These are phyloP conservation scores for Zingel zingel DNA, from an alignment of 2,113 vertebrate genomes.

Conservation along the genomic window DNA sequence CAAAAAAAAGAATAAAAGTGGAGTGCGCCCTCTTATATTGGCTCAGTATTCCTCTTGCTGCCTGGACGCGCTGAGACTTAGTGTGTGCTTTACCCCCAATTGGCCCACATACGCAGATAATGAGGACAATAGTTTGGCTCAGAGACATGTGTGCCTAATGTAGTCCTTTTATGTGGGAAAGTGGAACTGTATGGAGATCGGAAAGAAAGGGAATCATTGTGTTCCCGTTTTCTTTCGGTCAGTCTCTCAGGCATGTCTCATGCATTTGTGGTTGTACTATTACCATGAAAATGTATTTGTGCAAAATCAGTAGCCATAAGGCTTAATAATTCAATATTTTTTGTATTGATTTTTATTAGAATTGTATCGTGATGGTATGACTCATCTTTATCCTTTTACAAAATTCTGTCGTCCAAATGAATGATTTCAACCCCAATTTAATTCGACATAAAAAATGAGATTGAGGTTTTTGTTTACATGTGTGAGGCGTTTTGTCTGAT, in stretches of 20 bases:
- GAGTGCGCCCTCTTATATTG: constrained; percentile 36
- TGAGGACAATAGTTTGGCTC: constrained; percentile 78
- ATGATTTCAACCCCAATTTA: not conserved
- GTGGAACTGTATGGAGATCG: constrained; percentile 60
- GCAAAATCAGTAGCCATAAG: not conserved
- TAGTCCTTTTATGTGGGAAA: constrained; percentile 77
- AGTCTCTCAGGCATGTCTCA: constrained; percentile 32
- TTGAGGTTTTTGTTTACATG: not conserved
- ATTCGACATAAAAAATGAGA: not conserved
- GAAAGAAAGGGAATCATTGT: constrained; percentile 59
- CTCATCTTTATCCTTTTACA: not conserved
- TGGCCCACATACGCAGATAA: constrained; percentile 81
- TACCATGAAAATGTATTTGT: constrained; percentile 12
- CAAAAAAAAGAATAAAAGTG: constrained; percentile 31
- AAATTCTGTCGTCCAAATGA: not conserved
- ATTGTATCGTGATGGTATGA: not conserved
- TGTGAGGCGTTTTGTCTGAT: not conserved
- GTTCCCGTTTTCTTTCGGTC: constrained; percentile 45
- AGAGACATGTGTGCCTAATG: constrained; percentile 79
- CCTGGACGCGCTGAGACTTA: constrained; percentile 55
- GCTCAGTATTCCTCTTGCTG: constrained; percentile 64
- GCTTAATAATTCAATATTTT: not conserved
- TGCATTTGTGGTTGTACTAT: constrained; percentile 1
- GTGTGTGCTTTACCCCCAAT: constrained; percentile 65
- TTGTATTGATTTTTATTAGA: not conserved